Conservation (phyloP, 64 coral and sea anemone species). For the Cladopsammia gracilis region DNA sequence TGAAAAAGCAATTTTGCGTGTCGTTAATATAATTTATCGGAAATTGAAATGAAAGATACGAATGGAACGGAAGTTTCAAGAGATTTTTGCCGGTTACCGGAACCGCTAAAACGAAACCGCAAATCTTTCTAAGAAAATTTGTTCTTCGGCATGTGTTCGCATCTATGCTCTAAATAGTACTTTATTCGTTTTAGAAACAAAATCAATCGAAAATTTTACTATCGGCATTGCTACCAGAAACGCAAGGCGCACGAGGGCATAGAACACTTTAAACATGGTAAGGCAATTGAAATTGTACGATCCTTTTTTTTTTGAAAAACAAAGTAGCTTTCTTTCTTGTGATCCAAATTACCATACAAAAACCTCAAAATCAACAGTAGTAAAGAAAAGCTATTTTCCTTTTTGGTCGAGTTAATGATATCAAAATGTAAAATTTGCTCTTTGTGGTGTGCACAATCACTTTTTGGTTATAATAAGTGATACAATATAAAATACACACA, state of each 20-base stretch:
- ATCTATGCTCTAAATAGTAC: not conserved
- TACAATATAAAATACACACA: not conserved
- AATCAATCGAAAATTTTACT: no score
- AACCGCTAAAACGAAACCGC: not conserved
- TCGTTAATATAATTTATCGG: slow-evolving; percentile 30
- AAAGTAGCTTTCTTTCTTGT: not conserved
- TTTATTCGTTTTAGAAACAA: not conserved
- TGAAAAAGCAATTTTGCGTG: not conserved
- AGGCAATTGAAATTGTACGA: not conserved
- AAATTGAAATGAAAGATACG: slow-evolving; percentile 12
- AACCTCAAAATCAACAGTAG: not conserved
- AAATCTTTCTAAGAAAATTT: not conserved
- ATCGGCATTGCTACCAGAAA: no score
- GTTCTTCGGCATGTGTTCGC: no score
- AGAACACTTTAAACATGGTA: no score
- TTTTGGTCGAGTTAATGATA: no score
- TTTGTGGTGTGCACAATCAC: no score
- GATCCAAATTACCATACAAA: not conserved
- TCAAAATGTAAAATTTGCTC: no score
- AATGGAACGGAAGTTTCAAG: not conserved
- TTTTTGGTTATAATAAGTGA: no score
- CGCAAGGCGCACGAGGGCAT: no score
- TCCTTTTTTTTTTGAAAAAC: not conserved
- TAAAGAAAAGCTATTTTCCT: not conserved
- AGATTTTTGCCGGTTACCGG: slow-evolving; percentile 27